Conservation (phyloP, 2,888 invertebrate species). For the Yponomeuta sedellus region DNA sequence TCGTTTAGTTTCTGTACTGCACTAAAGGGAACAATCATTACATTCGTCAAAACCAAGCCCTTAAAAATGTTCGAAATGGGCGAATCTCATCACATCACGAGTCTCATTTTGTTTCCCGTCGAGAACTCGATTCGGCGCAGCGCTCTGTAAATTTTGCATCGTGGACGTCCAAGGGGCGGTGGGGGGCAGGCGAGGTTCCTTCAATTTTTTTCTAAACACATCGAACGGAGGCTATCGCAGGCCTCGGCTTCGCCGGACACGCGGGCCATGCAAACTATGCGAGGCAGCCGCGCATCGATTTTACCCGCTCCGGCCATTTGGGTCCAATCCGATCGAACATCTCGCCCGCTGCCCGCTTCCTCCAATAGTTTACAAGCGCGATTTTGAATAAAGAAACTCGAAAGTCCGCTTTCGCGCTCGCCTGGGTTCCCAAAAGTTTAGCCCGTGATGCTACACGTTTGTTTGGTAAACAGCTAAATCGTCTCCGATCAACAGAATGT, state of each 20-base stretch:
- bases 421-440: no score
- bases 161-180: constrained; percentile 40
- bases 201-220: constrained; percentile 44
- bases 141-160: constrained; percentile 59
- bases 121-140: constrained; percentile 36
- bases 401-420: not conserved
- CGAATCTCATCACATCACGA: no score
- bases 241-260: constrained; percentile 29
- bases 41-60: no score
- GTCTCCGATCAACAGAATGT: no score
- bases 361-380: not conserved
- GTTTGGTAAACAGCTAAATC: no score
- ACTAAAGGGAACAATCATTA: no score
- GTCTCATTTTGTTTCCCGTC: no score
- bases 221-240: constrained; percentile 23
- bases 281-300: constrained; percentile 64
- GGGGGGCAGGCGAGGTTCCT: constrained; percentile 36
- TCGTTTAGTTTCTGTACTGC: no score
- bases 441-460: no score
- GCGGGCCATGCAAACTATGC: constrained; percentile 71
- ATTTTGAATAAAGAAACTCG: not conserved
- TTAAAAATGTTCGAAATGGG: no score
- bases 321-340: not conserved
- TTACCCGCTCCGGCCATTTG: constrained; percentile 26
- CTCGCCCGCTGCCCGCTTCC: not conserved